A percentile compares a stretch with the other conserved stretches of the same genome.
phyloP scores from a whole-genome alignment of 2,797 vertebrate species.

The Acanthurus lineatus region DNA sequence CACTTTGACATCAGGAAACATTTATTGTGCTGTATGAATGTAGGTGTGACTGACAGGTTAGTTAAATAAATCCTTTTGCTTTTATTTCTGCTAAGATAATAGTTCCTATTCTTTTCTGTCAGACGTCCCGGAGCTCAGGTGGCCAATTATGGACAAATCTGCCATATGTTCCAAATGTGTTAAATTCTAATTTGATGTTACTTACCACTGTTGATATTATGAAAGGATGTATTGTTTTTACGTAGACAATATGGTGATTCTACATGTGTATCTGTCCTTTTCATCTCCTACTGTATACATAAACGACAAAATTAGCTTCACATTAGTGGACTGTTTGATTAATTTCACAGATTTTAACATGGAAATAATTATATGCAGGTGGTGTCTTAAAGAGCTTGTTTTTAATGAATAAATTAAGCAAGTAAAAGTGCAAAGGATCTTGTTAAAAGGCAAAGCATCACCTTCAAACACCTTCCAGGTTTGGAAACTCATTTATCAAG shows the following conservation, averaged over 20 bases:
- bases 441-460: constrained; percentile 37
- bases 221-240: neutral
- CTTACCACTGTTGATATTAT: neutral
- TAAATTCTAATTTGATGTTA: neutral
- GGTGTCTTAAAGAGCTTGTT: constrained; percentile 15
- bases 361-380: constrained; percentile 7
- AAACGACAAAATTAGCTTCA: constrained; percentile 18
- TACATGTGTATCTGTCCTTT: neutral
- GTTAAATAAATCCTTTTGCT: neutral
- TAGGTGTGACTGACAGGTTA: neutral
- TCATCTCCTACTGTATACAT: neutral
- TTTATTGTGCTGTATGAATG: neutral
- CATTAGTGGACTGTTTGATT: constrained; percentile 2
- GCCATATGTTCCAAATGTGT: neutral
- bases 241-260: neutral
- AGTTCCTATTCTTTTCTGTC: neutral
- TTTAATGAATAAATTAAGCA: constrained; percentile 56
- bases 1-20: neutral
- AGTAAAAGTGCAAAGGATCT: constrained; percentile 4
- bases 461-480: neutral
- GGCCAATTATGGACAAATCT: neutral
- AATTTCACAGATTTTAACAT: constrained; percentile 1
- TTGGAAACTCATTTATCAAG: neutral
- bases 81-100: neutral
- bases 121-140: neutral